A percentile compares a stretch with the other conserved stretches of the same genome.
phyloP scores from a whole-genome alignment of 2,797 vertebrate species.

The Cercopithecus neglectus region DNA sequence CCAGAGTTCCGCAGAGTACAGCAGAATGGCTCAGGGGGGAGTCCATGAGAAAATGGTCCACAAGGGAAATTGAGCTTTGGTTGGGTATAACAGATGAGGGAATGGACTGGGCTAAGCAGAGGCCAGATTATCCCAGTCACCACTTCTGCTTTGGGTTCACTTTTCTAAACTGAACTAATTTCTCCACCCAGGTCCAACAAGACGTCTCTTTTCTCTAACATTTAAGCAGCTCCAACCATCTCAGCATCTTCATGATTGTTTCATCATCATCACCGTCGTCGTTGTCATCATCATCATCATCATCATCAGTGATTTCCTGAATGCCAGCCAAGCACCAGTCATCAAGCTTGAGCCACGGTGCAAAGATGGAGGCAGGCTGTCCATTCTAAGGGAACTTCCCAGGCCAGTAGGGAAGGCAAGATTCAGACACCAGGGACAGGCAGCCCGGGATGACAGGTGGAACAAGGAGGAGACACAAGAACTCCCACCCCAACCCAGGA shows the following conservation, averaged over 20 bases:
- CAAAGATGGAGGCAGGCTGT: not conserved
- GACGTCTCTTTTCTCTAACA: conserved; percentile 33
- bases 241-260: not conserved
- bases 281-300: not conserved
- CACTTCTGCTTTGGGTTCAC: not conserved
- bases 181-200: not conserved
- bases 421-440: not conserved
- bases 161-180: not conserved
- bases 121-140: not conserved
- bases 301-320: not conserved
- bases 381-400: not conserved
- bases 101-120: not conserved
- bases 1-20: not conserved
- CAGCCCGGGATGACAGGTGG: not conserved
- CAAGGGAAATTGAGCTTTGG: not conserved
- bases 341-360: not conserved
- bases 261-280: not conserved
- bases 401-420: conserved; percentile 20
- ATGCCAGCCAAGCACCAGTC: not conserved
- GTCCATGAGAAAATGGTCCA: not conserved
- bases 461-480: not conserved
- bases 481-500: not conserved
- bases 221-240: conserved; percentile 13
- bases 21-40: not conserved
- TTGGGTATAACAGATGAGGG: not conserved